Evolutionary conservation across 2,113 vertebrate species (phyloP).

Genomic region (Notarius lentiginosus): DNA sequence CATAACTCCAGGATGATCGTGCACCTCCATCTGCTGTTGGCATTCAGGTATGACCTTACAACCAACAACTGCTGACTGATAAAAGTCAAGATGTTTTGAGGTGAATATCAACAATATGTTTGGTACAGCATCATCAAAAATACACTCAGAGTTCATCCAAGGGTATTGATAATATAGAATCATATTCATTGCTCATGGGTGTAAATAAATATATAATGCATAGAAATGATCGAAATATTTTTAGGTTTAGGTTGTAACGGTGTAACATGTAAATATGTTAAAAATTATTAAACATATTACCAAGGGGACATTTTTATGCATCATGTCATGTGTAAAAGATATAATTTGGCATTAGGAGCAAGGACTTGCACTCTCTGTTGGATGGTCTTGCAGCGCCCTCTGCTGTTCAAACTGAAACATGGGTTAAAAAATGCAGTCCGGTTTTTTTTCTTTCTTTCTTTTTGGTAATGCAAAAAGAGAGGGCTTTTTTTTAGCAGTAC

Average conservation of each 20-base stretch:
- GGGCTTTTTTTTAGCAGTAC: neutral
- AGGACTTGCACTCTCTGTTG: neutral
- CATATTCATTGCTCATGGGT: neutral
- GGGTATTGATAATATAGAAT: neutral
- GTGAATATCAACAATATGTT: neutral
- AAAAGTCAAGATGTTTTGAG: neutral
- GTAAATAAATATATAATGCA: neutral
- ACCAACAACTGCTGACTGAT: neutral
- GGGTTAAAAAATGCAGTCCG: neutral
- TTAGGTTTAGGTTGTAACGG: neutral
- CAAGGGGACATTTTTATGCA: no score
- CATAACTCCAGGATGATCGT: neutral
- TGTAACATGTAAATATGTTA: neutral
- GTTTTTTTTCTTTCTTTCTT: neutral
- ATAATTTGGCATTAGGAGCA: neutral
- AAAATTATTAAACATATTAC: neutral
- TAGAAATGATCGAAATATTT: neutral
- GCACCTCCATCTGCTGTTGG: slow-evolving; percentile 18
- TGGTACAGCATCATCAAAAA: neutral
- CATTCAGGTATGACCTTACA: neutral
- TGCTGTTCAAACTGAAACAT: neutral
- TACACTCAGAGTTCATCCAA: neutral
- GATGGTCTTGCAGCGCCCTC: neutral
- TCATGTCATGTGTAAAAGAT: neutral
- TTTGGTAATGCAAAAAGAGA: neutral